Percentiles rank a stretch among this genome's conserved stretches.
Conservation (phyloP, 2,888 invertebrate genomes). For the Corbicula japonica region DNA sequence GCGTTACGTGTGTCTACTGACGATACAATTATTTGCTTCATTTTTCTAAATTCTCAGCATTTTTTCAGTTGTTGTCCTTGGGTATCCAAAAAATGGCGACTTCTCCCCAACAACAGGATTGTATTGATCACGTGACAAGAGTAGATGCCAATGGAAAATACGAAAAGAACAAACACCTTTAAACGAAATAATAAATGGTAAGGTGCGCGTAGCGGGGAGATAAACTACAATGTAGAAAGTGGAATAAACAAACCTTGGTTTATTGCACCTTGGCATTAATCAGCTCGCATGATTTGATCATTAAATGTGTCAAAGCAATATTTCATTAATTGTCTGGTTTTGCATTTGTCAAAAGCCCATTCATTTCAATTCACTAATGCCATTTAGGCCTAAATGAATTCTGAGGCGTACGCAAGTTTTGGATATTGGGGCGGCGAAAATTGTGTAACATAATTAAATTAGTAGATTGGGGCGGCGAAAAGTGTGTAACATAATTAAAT, state of each 20-base stretch:
- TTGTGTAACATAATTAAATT: too few species aligned
- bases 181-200: conserved; percentile 13
- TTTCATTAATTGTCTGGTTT: too few species aligned
- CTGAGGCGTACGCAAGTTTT: too few species aligned
- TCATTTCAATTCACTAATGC: too few species aligned
- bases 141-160: conserved; percentile 64
- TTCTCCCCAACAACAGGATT: conserved; percentile 84
- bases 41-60: conserved; percentile 5
- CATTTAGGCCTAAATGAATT: too few species aligned
- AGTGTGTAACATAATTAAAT: too few species aligned
- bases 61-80: conserved; percentile 48
- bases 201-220: neutral
- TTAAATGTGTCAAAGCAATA: neutral
- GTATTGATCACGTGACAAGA: conserved; percentile 83
- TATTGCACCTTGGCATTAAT: conserved; percentile 12
- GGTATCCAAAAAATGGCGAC: conserved; percentile 81
- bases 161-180: conserved; percentile 14
- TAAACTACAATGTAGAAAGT: neutral
- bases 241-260: neutral
- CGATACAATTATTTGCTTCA: too few species aligned
- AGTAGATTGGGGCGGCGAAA: too few species aligned
- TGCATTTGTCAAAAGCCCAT: too few species aligned
- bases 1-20: too few species aligned
- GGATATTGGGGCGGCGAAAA: too few species aligned
- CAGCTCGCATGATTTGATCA: neutral